Conservation (phyloP, 2,888 invertebrate species). For the Scaptomyza polygonia region DNA sequence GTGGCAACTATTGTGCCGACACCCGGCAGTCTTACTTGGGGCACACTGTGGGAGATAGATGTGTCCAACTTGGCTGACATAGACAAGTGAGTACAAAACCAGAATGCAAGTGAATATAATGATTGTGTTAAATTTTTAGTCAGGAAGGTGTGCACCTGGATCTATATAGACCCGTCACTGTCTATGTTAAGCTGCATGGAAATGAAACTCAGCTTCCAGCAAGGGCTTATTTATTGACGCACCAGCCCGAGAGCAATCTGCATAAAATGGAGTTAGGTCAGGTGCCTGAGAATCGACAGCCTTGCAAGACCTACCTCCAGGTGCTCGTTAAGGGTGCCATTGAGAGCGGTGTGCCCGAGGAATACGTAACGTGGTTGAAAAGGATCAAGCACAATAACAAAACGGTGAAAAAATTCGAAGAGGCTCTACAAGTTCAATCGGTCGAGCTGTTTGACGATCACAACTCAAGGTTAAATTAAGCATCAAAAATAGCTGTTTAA, state of each 20-base stretch:
- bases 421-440: conserved; percentile 80
- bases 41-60: conserved; percentile 91
- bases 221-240: conserved; percentile 89
- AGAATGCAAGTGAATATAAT: not conserved
- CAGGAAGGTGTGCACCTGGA: conserved; percentile 83
- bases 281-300: conserved; percentile 87
- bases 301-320: conserved; percentile 90
- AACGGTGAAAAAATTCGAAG: conserved; percentile 84
- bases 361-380: conserved; percentile 89
- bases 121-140: conserved; percentile 39
- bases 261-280: conserved; percentile 77
- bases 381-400: conserved; percentile 90
- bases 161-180: conserved; percentile 87
- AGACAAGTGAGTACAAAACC: conserved; percentile 87
- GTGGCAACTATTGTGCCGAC: conserved; percentile 91
- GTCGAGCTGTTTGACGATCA: conserved; percentile 36
- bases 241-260: conserved; percentile 85
- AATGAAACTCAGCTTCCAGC: conserved; percentile 85
- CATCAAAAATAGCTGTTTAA: no score
- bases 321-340: conserved; percentile 82
- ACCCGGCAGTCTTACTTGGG: conserved; percentile 85
- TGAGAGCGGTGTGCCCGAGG: conserved; percentile 87
- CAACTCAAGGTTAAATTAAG: not conserved
- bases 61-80: conserved; percentile 87
- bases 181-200: conserved; percentile 86